These are phyloP conservation scores for Homarus americanus DNA, from an alignment of 1,140 invertebrate genomes.

Conservation along the genomic window DNA sequence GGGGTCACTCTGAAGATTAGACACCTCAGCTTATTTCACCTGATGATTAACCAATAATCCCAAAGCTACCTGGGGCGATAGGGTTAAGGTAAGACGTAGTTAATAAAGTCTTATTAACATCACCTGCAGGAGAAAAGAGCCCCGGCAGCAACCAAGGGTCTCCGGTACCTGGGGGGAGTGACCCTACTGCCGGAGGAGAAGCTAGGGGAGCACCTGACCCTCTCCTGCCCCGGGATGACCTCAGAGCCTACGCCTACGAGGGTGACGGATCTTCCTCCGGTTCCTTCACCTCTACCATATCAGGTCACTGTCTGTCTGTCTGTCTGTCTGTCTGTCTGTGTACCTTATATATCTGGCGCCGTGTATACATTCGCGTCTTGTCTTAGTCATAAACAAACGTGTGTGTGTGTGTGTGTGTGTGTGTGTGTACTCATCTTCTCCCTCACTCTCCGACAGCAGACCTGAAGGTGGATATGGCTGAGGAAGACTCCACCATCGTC, in stretches of 20 bases:
- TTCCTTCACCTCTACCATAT: conserved; percentile 44
- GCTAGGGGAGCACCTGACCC: not conserved
- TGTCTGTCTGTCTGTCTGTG: not conserved
- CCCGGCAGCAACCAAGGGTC: not conserved
- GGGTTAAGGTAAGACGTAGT: no score
- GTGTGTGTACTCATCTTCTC: not conserved
- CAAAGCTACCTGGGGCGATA: no score
- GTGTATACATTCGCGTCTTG: not conserved
- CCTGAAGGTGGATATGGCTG: conserved; percentile 33
- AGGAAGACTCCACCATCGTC: conserved; percentile 28
- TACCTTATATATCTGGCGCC: not conserved
- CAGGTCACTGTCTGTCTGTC: conserved; percentile 19
- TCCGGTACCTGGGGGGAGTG: not conserved
- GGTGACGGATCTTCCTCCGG: conserved; percentile 35
- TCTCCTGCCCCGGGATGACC: conserved; percentile 29
- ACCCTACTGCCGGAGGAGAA: not conserved
- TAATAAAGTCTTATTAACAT: no score
- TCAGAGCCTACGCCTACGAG: conserved; percentile 44
- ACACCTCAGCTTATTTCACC: no score
- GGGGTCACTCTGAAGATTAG: no score
- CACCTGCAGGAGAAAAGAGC: conserved; percentile 2
- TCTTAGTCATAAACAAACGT: no score
- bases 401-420: no score
- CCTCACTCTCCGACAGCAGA: not conserved
- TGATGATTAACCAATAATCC: no score